Percentiles rank a stretch among this genome's conserved stretches.
These are phyloP conservation scores for Palloptera scutellata DNA, from an alignment of 2,888 invertebrate species.

Conservation along the genomic window DNA sequence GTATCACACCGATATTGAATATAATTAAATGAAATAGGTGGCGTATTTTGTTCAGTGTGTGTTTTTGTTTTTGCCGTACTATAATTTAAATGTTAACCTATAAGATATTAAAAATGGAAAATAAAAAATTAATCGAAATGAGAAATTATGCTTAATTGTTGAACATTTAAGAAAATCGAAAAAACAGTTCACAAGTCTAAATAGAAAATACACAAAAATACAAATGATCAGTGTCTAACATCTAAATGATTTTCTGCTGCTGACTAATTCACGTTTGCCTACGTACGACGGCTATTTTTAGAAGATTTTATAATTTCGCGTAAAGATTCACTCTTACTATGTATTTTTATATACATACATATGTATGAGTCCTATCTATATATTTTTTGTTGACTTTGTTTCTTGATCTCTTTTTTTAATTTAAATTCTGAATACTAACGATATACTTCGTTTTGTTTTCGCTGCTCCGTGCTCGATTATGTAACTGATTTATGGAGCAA, in stretches of 20 bases:
- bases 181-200: not conserved
- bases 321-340: conserved; percentile 13
- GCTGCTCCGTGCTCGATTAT: not conserved
- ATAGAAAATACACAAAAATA: conserved; percentile 16
- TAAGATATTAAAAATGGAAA: too few species aligned
- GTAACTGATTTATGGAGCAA: conserved; percentile 2
- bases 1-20: not conserved
- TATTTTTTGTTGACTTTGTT: conserved; percentile 35
- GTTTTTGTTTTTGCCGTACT: not conserved
- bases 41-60: not conserved
- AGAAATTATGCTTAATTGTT: not conserved
- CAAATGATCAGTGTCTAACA: conserved; percentile 32
- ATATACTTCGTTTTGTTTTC: conserved; percentile 7
- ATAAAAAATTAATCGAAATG: too few species aligned
- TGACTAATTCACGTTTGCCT: conserved; percentile 41
- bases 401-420: conserved; percentile 6
- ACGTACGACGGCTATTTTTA: conserved; percentile 39
- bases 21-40: not conserved
- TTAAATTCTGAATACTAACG: conserved; percentile 10
- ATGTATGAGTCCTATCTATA: too few species aligned
- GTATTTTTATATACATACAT: too few species aligned
- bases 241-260: conserved; percentile 11
- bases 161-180: not conserved
- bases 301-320: conserved; percentile 27
- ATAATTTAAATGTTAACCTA: not conserved